Base-by-base conservation (phyloP, 2,888 invertebrate species). In the Conops quadrifasciatus region DNA sequence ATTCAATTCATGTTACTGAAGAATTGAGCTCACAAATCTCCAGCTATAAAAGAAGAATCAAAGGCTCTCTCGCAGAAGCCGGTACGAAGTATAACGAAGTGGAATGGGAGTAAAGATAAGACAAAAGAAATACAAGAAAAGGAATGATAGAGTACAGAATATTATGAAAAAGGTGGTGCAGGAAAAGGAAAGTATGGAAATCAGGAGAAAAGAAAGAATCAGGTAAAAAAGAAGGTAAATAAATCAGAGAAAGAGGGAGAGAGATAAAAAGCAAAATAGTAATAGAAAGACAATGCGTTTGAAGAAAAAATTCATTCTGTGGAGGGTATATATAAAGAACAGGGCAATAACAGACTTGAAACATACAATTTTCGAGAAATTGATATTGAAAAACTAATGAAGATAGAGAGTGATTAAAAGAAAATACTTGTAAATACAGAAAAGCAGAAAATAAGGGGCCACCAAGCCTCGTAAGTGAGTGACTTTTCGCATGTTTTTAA, bases 211-310 rank as follows among this genome's bases (percentile, higher is more conserved):
- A 21, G 13, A 56, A 24, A 21, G n/a, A 13, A 43, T 11, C 9
- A 5, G 13, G 45, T 11, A 53, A 53, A 24, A 24, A 24, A 47
- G 45, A 43, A 26, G 19, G 64, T 36, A 3, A 28, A 26, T 24
- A 9, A 26, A 58, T 15, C 21, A 16, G 13, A 16, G 1, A 26
- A 26, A 2, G 58, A 58, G 59, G 15, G 24, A 56, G 59, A 45
- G 58, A 11, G 16, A 66, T 16, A 26, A 53, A 26, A 26, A 28
- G 7, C 43, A 24, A 26, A n/a, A 59, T 15, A 28, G 4, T 11
- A 64, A 70, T 56, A 45, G 47, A 49, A 16, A 26, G 45, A 16
- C 47, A 64, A 26, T 58, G 70, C 45, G 56, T 59, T 56, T 15
- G 21, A 69, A 21, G 28, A 28, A 58, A 9, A 28, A 19, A 19